Evolutionary conservation across 92 coral and sea anemone species (phyloP).

Genomic region (Porites divaricata): DNA sequence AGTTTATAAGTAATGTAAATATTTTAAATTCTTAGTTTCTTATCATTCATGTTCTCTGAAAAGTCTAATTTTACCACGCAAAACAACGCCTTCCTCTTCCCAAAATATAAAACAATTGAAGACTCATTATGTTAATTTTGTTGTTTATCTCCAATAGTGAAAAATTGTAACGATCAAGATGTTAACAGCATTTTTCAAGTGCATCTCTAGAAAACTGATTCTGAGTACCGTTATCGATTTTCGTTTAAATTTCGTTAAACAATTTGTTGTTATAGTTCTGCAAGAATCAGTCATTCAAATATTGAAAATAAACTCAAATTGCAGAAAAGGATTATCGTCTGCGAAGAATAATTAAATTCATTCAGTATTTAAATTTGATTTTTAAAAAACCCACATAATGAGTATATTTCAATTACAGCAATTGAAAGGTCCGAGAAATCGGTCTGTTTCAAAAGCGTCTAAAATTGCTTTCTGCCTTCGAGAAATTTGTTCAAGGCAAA

Average conservation of each 20-base stretch:
- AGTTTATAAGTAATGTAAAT: not conserved
- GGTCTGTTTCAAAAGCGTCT: conserved; percentile 13
- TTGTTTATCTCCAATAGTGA: conserved; percentile 1
- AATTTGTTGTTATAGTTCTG: not conserved
- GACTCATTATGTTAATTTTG: conserved; percentile 8
- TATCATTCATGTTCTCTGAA: not conserved
- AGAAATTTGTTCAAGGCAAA: conserved; percentile 32
- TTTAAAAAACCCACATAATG: conserved; percentile 5
- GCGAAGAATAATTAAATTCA: not conserved
- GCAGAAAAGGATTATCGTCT: not conserved
- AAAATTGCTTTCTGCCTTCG: not conserved
- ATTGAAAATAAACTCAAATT: not conserved
- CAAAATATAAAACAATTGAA: not conserved
- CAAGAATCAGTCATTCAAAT: not conserved
- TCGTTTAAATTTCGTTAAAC: not conserved
- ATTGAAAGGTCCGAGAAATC: not conserved
- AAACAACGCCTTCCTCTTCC: conserved; percentile 3
- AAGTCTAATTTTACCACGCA: not conserved
- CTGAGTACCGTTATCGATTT: not conserved
- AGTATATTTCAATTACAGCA: conserved; percentile 15
- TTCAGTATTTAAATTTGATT: not conserved
- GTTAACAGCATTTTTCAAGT: conserved; percentile 13
- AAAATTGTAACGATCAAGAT: not conserved
- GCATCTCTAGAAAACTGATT: not conserved
- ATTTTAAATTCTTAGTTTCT: not conserved